Conservation (phyloP, 2,113 vertebrate genomes). For the Brachypodius melanocephalos region DNA sequence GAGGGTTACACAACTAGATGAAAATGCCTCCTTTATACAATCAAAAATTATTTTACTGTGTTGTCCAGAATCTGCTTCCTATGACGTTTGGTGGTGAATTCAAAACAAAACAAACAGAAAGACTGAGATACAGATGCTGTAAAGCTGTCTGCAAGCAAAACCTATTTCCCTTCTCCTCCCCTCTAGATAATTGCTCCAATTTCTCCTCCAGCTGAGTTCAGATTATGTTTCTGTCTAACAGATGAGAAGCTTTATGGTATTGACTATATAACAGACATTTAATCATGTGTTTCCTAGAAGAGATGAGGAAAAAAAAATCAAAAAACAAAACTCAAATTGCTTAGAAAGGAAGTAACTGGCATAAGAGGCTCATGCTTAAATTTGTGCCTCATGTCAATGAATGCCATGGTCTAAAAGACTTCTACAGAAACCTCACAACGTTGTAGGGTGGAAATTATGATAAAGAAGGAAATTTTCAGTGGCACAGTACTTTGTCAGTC, state of each 20-base stretch:
- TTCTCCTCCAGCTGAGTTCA: conserved; percentile 58
- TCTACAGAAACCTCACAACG: neutral
- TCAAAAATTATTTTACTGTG: neutral
- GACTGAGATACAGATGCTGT: conserved; percentile 38
- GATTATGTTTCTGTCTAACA: conserved; percentile 49
- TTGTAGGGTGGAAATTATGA: neutral
- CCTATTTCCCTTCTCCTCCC: conserved; percentile 34
- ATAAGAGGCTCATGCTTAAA: neutral
- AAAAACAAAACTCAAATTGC: neutral
- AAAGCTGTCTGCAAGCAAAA: conserved; percentile 60
- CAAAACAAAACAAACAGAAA: conserved; percentile 37
- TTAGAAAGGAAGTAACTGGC: neutral
- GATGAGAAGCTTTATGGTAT: conserved; percentile 17
- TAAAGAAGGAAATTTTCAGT: neutral
- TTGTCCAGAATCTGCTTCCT: conserved; percentile 33
- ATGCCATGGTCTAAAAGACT: neutral
- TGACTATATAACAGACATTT: conserved; percentile 16
- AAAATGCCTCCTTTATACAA: neutral
- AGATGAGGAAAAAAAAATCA: neutral
- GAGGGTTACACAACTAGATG: neutral
- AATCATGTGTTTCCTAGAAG: conserved; percentile 6
- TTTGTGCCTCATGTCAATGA: neutral
- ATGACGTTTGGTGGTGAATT: neutral
- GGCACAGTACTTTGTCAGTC: neutral
- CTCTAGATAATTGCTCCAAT: conserved; percentile 49